phyloP scores from a whole-genome alignment of 2,797 vertebrate genomes.

The Gorsachius magnificus region DNA sequence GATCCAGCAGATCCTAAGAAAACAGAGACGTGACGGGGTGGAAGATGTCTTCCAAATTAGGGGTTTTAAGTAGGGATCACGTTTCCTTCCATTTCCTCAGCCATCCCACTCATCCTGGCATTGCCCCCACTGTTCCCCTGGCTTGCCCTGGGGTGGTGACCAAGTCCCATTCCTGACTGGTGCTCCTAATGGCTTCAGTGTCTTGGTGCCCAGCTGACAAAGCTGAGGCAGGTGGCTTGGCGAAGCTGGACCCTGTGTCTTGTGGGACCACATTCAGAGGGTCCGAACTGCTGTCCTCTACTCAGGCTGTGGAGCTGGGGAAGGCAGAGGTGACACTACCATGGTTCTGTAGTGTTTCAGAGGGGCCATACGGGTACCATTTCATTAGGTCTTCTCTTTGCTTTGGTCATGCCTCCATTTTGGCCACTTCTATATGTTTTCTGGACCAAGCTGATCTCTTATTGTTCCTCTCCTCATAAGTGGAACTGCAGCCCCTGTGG shows the following conservation, averaged over 20 bases:
- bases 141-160: neutral
- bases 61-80: neutral
- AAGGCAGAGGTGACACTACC: neutral
- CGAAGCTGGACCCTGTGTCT: neutral
- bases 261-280: neutral
- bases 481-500: slow-evolving; percentile 41
- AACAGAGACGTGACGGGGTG: neutral
- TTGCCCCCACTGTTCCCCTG: neutral
- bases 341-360: neutral
- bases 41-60: neutral
- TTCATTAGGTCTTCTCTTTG: neutral
- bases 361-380: neutral
- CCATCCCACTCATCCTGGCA: neutral
- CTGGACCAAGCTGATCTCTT: slow-evolving; percentile 27
- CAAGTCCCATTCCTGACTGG: neutral
- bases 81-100: neutral
- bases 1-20: neutral
- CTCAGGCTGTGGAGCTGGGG: neutral
- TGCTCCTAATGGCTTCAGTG: neutral
- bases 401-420: neutral
- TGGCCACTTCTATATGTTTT: neutral
- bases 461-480: slow-evolving; percentile 13
- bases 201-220: neutral
- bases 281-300: neutral
- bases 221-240: neutral